These are phyloP conservation scores for Drosophila bifasciata DNA, from an alignment of 1,140 invertebrate species.

Conservation along the genomic window DNA sequence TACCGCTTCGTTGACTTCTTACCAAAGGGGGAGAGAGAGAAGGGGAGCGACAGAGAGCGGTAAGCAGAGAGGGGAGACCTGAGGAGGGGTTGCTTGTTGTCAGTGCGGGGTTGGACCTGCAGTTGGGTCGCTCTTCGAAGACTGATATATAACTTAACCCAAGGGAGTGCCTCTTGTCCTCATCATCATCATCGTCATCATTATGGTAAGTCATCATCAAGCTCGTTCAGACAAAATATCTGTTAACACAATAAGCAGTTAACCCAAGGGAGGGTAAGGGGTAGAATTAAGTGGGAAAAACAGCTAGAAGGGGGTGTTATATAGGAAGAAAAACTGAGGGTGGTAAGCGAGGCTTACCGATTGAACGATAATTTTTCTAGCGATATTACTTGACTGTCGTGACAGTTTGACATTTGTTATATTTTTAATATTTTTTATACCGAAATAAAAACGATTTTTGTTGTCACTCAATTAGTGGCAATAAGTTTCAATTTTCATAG, in stretches of 20 bases:
- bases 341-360: no score
- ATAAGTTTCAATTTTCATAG: no score
- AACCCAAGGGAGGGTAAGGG: background rate
- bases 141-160: conserved; percentile 53
- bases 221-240: conserved; percentile 49
- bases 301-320: conserved; percentile 1
- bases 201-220: conserved; percentile 19
- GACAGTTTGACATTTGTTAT: no score
- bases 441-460: no score
- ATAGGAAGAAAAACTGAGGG: no score
- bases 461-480: no score
- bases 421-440: no score
- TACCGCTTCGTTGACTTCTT: conserved; percentile 69
- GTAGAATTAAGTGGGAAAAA: conserved; percentile 13
- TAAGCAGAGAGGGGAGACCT: no score
- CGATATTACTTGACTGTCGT: no score
- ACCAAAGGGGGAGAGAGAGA: conserved; percentile 2
- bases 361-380: no score
- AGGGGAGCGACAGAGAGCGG: conserved; percentile 9
- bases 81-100: background rate
- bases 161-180: conserved; percentile 22
- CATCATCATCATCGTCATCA: conserved; percentile 37
- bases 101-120: no score
- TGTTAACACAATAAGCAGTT: conserved; percentile 55
- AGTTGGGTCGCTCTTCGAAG: conserved; percentile 18